Evolutionary conservation across 2,113 vertebrate species (phyloP), one percentile per base, ranked within the genome.

Genomic region (Sander vitreus): DNA sequence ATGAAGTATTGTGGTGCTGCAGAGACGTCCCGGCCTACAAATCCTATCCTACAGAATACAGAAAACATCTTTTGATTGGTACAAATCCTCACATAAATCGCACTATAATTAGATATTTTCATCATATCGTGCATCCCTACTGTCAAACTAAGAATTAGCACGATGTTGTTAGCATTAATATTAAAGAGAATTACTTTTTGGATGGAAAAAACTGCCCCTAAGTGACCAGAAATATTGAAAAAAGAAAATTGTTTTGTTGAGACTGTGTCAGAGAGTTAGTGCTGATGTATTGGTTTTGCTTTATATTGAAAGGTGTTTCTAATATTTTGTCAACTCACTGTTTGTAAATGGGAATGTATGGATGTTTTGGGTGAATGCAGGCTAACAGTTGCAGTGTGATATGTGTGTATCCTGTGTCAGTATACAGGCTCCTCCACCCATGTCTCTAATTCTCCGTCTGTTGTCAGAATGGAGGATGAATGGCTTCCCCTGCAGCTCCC

Each of bases 401-500:
- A 14, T n/a, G 27, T 25, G 10, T 8, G 12, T 12, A 4, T 50
- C 23, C 18, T 10, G 19, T 66, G 23, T 72, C 18, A 5, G 18
- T 48, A 1, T 19, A 19, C 8, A 39, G 53, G 25, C 23, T 8
- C 64, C 39, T 57, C 19, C 23, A 16, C 3, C 1, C n/a, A 8
- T 27, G 1, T 45, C 43, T 62, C 39, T 76, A 4, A 76, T 23
- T 60, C 6, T 76, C 4, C 4, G 0, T 25, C 10, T 48, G 73
- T 47, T 48, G 9, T 43, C 68, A 97, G 98, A 96, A 58, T 95
- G 96, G 80, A 84, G 86, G 81, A 95, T 93, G 64, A 95, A 93
- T 48, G 25, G 70, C 1, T 94, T 95, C 60, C 89, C 93, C 0
- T 95, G 89, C 91, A 96, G 94, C 83, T 96, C 96, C 73, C 98